phyloP scores from a whole-genome alignment of 2,888 invertebrate species.

The Drosophila anceps region DNA sequence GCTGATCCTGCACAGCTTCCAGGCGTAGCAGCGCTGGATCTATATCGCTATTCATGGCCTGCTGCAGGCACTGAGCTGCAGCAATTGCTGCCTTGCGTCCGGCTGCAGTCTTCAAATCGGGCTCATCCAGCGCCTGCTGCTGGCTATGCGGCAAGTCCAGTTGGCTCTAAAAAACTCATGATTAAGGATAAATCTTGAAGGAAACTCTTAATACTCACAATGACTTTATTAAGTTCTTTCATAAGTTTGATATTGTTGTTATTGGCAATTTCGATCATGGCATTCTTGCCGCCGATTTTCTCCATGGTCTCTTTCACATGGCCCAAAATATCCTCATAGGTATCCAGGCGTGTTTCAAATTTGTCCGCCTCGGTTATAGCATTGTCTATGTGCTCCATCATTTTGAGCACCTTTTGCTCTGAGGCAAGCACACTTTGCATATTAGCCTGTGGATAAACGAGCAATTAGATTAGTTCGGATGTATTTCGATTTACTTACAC shows the following conservation, averaged over 20 bases:
- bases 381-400: conserved; percentile 92
- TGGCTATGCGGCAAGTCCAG: conserved; percentile 90
- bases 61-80: conserved; percentile 91
- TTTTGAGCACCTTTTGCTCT: conserved; percentile 91
- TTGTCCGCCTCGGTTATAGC: conserved; percentile 91
- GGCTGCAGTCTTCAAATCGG: conserved; percentile 89
- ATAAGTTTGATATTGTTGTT: conserved; percentile 93
- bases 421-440: conserved; percentile 96
- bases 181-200: background rate
- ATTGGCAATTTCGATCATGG: conserved; percentile 93
- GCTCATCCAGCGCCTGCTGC: conserved; percentile 89
- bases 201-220: conserved; percentile 87
- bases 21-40: conserved; percentile 88
- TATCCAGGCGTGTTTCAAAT: conserved; percentile 90
- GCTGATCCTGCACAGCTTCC: conserved; percentile 93
- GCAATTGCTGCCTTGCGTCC: conserved; percentile 88
- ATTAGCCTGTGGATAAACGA: conserved; percentile 87
- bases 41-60: conserved; percentile 90
- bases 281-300: conserved; percentile 96
- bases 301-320: conserved; percentile 95
- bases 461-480: background rate
- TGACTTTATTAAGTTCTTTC: conserved; percentile 91
- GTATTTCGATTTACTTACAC: conserved; percentile 86
- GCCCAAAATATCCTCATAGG: conserved; percentile 92
- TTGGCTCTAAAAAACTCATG: conserved; percentile 86